Evolutionary conservation across 2,113 vertebrate species (phyloP).

Genomic region (Indri indri): DNA sequence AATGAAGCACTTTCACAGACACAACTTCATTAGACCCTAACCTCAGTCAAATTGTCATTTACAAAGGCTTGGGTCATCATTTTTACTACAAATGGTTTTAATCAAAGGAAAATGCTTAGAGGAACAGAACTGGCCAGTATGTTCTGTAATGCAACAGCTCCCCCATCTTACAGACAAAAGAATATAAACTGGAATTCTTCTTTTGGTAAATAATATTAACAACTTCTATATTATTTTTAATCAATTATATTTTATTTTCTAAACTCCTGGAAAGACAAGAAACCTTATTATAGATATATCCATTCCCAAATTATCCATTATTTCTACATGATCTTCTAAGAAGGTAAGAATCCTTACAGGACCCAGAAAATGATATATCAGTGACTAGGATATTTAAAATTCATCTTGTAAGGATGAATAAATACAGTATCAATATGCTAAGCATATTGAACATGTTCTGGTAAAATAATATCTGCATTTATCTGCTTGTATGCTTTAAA

Average conservation of each 20-base stretch:
- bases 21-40: background rate
- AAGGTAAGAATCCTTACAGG: background rate
- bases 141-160: slow-evolving; percentile 82
- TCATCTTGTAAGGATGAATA: background rate
- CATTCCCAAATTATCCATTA: background rate
- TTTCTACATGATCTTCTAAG: background rate
- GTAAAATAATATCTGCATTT: background rate
- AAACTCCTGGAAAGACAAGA: background rate
- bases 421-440: background rate
- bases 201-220: background rate
- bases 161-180: slow-evolving; percentile 79
- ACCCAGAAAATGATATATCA: background rate
- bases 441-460: background rate
- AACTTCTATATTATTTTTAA: background rate
- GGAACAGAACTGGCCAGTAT: fast-evolving
- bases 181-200: slow-evolving; percentile 58
- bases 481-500: background rate
- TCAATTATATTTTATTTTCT: background rate
- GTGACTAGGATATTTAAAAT: background rate
- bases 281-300: fast-evolving
- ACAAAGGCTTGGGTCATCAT: background rate
- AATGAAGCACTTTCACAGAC: background rate
- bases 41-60: background rate
- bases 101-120: background rate
- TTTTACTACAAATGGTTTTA: background rate